Evolutionary conservation across 1,140 invertebrate genomes (phyloP).

Genomic region (Pseudomyrmex cubaensis): DNA sequence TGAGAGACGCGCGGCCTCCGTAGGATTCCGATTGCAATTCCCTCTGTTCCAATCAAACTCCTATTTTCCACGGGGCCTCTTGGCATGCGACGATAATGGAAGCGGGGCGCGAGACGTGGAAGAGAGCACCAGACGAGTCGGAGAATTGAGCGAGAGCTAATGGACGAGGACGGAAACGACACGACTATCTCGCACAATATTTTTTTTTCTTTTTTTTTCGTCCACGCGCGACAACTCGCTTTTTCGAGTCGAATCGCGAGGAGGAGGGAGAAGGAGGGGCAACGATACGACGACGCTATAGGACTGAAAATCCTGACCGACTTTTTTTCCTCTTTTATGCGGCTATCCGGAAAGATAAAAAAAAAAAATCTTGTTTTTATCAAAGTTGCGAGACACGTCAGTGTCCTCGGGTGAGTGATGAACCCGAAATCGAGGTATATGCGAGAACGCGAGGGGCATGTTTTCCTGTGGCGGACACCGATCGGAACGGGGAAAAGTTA

Average conservation of each 20-base stretch:
- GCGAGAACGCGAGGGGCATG: neutral
- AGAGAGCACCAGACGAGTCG: constrained; percentile 33
- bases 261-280: neutral
- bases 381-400: constrained; percentile 37
- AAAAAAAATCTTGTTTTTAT: constrained; percentile 19
- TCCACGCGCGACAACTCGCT: constrained; percentile 6
- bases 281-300: constrained; percentile 34
- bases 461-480: constrained; percentile 8
- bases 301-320: constrained; percentile 26
- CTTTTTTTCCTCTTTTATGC: neutral
- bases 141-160: constrained; percentile 55
- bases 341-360: neutral
- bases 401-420: constrained; percentile 29
- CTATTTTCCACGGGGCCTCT: constrained; percentile 73
- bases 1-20: constrained; percentile 41
- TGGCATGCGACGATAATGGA: constrained; percentile 71
- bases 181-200: constrained; percentile 41
- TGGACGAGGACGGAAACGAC: constrained; percentile 50
- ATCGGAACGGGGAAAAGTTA: constrained; percentile 1
- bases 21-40: constrained; percentile 77
- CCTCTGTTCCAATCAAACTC: constrained; percentile 77
- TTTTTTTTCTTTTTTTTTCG: constrained; percentile 6
- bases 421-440: constrained; percentile 26
- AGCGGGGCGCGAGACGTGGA: constrained; percentile 37
- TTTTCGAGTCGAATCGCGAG: constrained; percentile 24